Conservation (phyloP, 2,797 vertebrate species). For the Cossypha dichroa region DNA sequence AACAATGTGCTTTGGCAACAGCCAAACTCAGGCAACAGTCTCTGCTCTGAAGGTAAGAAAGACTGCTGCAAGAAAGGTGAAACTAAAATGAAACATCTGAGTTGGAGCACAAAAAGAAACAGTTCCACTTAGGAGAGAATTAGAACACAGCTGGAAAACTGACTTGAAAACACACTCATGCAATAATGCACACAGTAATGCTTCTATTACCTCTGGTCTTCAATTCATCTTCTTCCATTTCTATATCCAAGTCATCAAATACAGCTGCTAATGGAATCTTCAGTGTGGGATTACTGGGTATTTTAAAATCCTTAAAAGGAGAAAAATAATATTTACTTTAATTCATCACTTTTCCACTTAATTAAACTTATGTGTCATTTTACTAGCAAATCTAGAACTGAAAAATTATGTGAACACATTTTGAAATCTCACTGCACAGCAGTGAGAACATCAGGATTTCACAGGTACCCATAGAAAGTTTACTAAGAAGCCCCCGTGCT, state of each 20-base stretch:
- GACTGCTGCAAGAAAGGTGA: neutral
- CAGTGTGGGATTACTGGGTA: constrained; percentile 84
- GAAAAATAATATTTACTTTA: neutral
- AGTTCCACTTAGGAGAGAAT: neutral
- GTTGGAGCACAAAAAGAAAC: neutral
- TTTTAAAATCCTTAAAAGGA: constrained; percentile 82
- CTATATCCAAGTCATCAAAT: constrained; percentile 92
- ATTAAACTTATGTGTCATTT: neutral
- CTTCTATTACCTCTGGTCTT: constrained; percentile 86
- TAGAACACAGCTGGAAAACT: neutral
- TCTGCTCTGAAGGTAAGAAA: neutral
- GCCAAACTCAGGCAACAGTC: neutral
- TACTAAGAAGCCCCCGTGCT: accelerated
- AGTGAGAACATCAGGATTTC: neutral
- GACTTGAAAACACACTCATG: neutral
- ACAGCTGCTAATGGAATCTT: constrained; percentile 86
- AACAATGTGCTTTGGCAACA: neutral
- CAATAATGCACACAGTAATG: neutral
- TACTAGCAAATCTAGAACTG: neutral
- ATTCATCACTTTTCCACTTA: neutral
- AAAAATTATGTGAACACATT: neutral
- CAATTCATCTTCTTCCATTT: constrained; percentile 91
- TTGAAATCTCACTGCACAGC: neutral
- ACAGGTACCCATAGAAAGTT: neutral
- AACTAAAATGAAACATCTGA: neutral